A percentile compares a stretch with the other conserved stretches of the same genome.
phyloP scores from a whole-genome alignment of 2,113 vertebrate species.

The Leuciscus idus region DNA sequence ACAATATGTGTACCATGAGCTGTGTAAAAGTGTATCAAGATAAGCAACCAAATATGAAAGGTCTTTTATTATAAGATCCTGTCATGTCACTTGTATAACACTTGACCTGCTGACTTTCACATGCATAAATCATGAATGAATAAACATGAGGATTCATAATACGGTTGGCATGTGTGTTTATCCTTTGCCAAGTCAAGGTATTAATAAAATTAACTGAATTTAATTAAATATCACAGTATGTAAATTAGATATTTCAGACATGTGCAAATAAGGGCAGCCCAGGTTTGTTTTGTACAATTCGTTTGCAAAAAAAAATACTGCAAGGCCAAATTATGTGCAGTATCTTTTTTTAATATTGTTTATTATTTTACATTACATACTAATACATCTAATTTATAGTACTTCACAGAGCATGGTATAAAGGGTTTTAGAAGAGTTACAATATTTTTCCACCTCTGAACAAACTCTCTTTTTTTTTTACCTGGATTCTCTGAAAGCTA shows the following conservation, averaged over 20 bases:
- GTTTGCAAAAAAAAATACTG: neutral
- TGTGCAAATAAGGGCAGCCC: neutral
- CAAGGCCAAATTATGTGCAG: neutral
- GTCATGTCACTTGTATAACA: constrained; percentile 25
- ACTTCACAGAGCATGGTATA: neutral
- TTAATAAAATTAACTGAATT: constrained; percentile 28
- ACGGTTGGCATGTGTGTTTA: constrained; percentile 24
- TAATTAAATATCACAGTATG: constrained; percentile 19
- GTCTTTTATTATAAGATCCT: constrained; percentile 7
- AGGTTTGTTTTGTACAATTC: neutral
- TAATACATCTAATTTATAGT: neutral
- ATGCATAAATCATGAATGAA: constrained; percentile 29
- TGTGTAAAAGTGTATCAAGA: neutral
- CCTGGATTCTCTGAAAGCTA: constrained; percentile 53
- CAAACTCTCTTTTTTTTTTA: constrained; percentile 37
- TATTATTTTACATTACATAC: too few species aligned
- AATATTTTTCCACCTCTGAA: neutral
- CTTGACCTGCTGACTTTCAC: constrained; percentile 13
- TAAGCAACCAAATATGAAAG: neutral
- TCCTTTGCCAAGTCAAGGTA: constrained; percentile 6
- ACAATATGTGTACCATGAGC: neutral
- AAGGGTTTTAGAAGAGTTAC: neutral
- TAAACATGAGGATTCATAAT: constrained; percentile 27
- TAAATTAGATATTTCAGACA: neutral
- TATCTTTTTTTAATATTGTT: neutral